Evolutionary conservation across 2,888 invertebrate species (phyloP), one percentile per base, ranked within the genome.

Genomic region (Camptogramma bilineatum): DNA sequence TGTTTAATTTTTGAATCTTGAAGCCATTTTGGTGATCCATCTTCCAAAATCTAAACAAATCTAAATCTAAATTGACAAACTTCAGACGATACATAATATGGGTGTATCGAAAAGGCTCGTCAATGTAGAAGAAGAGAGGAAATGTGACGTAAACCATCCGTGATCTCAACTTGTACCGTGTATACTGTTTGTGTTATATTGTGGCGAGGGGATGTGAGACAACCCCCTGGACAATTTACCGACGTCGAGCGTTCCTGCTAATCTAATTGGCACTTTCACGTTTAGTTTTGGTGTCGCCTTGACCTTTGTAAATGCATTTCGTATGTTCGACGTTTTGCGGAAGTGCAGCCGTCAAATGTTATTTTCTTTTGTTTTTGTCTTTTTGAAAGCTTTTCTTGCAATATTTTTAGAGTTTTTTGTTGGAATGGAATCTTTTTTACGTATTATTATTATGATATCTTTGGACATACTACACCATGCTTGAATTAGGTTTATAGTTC

Each of bases 261-360:
- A 91, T 91, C 90, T 90, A 91, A 91, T 91, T 88, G 88, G 81
- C 87, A 86, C 89, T 85, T 88, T 83, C 85, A 84, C 87, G 85
- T 88, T 83, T 71, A 82, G 85, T 85, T 85, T 82, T 73, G 75
- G 70, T 77, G 78, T 85, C 78, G 86, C 88, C 90, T 89, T 91
- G 91, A 90, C 91, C 91, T 91, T 88, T 75, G 81, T 86, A 86
- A 89, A 90, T 90, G 90, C 87, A 84, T 86, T 90, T 89, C 82
- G 84, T 86, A 64, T 70, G 68, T 70, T 64, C 34, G 17, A 44
- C 52, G 52, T 42, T 39, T 64, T 55, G 52, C 44, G 52, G 52
- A 53, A 57, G 48, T 57, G 50, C 42, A 50, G 39, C 24, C 42
- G 48, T 28, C 53, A 53, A 42, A n/a, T 18, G 48, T 2, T 44